Evolutionary conservation across 2,888 invertebrate species (phyloP).

Genomic region (Phaonia tiefii): DNA sequence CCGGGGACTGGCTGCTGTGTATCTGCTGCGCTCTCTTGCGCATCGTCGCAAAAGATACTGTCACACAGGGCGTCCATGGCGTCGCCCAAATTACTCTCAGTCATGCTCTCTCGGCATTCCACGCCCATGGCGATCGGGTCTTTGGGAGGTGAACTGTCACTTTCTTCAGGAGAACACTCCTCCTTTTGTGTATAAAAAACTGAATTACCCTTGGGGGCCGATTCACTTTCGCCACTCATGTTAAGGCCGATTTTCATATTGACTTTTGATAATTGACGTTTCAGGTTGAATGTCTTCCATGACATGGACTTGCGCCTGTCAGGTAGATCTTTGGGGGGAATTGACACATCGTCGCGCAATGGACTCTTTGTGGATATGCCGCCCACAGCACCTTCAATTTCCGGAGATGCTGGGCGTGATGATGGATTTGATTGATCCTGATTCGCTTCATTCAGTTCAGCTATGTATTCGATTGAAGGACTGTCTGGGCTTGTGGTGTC

Average conservation of each 20-base stretch:
- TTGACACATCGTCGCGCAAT: constrained; percentile 64
- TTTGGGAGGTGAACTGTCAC: constrained; percentile 67
- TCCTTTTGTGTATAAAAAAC: constrained; percentile 75
- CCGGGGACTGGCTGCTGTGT: constrained; percentile 26
- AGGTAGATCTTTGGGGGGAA: constrained; percentile 79
- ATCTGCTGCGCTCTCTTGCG: constrained; percentile 28
- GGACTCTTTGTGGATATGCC: constrained; percentile 61
- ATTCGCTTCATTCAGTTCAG: constrained; percentile 72
- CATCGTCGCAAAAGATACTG: background rate
- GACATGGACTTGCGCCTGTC: constrained; percentile 84
- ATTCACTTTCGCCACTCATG: constrained; percentile 77
- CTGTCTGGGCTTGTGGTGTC: constrained; percentile 76
- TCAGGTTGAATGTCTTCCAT: constrained; percentile 90
- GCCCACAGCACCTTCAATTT: constrained; percentile 75
- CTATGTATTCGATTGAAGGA: constrained; percentile 76
- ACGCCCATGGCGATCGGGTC: constrained; percentile 64
- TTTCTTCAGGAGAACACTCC: constrained; percentile 73
- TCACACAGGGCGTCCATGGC: constrained; percentile 43
- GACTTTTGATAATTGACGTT: constrained; percentile 90
- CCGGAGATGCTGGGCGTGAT: constrained; percentile 81
- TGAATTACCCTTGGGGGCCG: constrained; percentile 81
- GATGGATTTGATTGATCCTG: constrained; percentile 74
- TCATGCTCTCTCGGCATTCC: constrained; percentile 69
- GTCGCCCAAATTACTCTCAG: constrained; percentile 54
- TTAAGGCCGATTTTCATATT: constrained; percentile 81